These are phyloP conservation scores for Pygoscelis adeliae DNA, from an alignment of 2,113 vertebrate genomes.

Conservation along the genomic window DNA sequence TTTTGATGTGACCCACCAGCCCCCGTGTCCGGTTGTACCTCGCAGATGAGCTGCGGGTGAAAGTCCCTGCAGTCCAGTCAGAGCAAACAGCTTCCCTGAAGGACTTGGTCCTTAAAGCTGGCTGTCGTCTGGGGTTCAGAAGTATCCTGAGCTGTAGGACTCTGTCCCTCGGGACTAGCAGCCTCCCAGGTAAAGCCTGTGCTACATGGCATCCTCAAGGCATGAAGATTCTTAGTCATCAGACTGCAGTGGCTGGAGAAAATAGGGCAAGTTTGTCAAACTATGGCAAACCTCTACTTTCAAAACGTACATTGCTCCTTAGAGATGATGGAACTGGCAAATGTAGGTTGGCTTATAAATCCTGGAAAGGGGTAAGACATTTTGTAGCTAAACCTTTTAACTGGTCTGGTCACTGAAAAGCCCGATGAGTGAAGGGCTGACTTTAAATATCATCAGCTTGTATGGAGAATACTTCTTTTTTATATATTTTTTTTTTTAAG, in stretches of 20 bases:
- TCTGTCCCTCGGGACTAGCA: background rate
- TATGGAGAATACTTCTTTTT: no score
- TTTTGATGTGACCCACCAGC: background rate
- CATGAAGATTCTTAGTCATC: background rate
- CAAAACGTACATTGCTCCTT: background rate
- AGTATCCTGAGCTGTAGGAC: background rate
- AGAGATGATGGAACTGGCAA: background rate
- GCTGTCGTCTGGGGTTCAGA: background rate
- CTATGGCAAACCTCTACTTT: background rate
- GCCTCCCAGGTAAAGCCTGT: background rate
- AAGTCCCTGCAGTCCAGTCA: background rate
- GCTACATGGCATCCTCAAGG: background rate
- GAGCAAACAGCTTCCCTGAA: background rate
- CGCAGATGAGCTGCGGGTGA: accelerated
- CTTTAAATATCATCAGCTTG: background rate
- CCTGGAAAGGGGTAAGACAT: background rate
- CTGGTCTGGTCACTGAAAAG: background rate
- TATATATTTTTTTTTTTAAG: no score
- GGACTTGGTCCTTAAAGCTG: background rate
- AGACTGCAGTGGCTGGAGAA: background rate
- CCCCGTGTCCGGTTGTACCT: accelerated
- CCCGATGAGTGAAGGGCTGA: background rate
- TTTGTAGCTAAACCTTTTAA: background rate
- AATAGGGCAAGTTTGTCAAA: background rate
- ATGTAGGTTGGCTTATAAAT: background rate